Base-by-base conservation (phyloP, 2,113 vertebrate species). In the Halichoeres trimaculatus region DNA sequence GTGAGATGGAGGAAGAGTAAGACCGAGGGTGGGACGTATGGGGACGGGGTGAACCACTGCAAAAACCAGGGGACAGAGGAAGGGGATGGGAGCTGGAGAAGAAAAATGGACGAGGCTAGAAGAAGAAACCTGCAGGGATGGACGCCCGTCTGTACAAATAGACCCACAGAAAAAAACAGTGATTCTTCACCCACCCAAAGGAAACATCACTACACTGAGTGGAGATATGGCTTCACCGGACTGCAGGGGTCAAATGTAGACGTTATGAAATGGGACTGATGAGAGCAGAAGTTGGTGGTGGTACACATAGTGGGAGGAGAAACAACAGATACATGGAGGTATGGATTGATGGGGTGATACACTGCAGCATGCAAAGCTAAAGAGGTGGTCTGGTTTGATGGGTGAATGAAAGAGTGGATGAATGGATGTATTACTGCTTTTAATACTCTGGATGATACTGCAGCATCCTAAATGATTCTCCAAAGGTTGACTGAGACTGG, bases 1-100 rank as follows among this genome's bases (percentile, higher is more conserved):
- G 94, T 99, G 96, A 96, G 85, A 76, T 72, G 76, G 40, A 19
- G 45, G 77, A 43, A n/a, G 68, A 38, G 67, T 66, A 41, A 19
- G 58, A 55, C 23, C 19, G 17, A 47, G 59, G 75, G 58, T 47
- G 50, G 63, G 54, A 10, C 10, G 58, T 66, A 68, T n/a, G 8
- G 36, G 65, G 45, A 26, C 19, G 51, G 51, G 23, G 7, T 26
- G 24, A 41, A 51, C 19, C 58, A 57, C n/a, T 26, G 52, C 19
- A 36, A n/a, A 59, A n/a, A 41, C 30, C 2, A 4, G 12, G 56
- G 26, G 19, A 24, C 35, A 5, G 14, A 52, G 30, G 41, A 35
- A 10, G 10, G 26, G 41, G 58, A 55, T 40, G 23, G 16, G 47
- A 60, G 1, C 35, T 54, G 14, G 22, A 66, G 38, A 45, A 19